Evolutionary conservation across 2,888 invertebrate genomes (phyloP), one percentile per base, ranked within the genome.

Genomic region (Melanchra persicariae): DNA sequence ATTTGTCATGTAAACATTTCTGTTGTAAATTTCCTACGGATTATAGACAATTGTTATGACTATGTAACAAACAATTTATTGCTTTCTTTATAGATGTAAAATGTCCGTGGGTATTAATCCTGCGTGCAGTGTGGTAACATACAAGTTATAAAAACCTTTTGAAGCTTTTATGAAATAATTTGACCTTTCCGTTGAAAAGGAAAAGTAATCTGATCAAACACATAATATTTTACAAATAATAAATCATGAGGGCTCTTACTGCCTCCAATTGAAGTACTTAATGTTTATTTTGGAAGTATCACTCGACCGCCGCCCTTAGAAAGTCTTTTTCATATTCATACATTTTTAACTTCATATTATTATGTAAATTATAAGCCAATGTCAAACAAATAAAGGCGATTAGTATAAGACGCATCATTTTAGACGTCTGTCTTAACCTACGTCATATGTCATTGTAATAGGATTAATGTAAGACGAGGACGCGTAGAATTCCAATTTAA

Each of bases 381-480:
- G 80, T 86, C 80, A 74, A 82, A 84, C 74, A 86, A 77, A 80
- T 79, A 85, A 87, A 87, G 79, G 74, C 84, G 88, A 87, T 88
- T 87, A 87, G 61, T 78, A 74, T 85, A 84, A 87, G 84, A 84
- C 87, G 64, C 81, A 81, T 86, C 85, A 81, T 83, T 84, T 79
- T 64, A 70, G 75, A 77, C 70, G 82, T 69, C 74, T 83, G 84
- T 86, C 83, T 85, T 86, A 79, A 87, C 85, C 86, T 88, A 82
- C 82, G 87, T 90, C 90, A 88, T 86, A 85, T 88, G 91, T 91
- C 91, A 90, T 74, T 70, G 70, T 92, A 93, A 93, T 93, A 93
- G 91, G 93, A 94, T 94, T 94, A 93, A 86, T 88, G 86, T 57
- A 37, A 91, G 89, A 91, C 85, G 85, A 79, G 80, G 78, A 79